These are phyloP conservation scores for Ianthella basta DNA, from an alignment of 37 sponge, comb jelly and placozoan species.

Conservation along the genomic window DNA sequence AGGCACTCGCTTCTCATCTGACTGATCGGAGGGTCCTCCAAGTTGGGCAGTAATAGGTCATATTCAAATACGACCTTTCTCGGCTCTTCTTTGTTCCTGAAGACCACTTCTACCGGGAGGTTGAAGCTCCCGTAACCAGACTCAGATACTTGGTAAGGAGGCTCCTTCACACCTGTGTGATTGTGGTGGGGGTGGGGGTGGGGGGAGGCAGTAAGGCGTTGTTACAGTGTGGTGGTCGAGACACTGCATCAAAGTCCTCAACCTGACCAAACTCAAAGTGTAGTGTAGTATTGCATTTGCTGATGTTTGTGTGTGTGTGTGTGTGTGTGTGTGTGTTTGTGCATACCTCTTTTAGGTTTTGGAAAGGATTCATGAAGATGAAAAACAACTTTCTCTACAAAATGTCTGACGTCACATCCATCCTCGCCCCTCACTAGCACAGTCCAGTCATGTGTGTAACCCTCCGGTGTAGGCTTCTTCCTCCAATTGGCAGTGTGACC, in stretches of 20 bases:
- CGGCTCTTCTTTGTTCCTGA: slow-evolving; percentile 94
- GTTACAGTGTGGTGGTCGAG: no score
- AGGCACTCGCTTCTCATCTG: slow-evolving; percentile 92
- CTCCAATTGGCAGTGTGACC: slow-evolving; percentile 95
- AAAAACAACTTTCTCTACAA: slow-evolving; percentile 97
- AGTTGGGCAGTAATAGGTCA: slow-evolving; percentile 90
- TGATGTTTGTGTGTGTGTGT: no score
- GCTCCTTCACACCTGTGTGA: slow-evolving; percentile 87
- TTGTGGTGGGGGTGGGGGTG: no score
- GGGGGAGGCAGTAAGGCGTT: no score
- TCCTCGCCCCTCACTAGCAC: slow-evolving; percentile 91
- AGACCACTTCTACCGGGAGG: slow-evolving; percentile 87
- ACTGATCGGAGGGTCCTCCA: slow-evolving; percentile 92
- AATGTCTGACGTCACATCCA: slow-evolving; percentile 81
- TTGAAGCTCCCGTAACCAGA: slow-evolving; percentile 97
- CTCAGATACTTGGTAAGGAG: slow-evolving; percentile 96
- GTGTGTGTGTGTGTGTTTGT: no score
- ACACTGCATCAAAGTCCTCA: no score
- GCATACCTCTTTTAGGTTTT: slow-evolving; percentile 90
- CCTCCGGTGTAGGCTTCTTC: slow-evolving; percentile 86
- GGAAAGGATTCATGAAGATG: slow-evolving; percentile 91
- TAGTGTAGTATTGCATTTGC: no score
- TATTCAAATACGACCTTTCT: slow-evolving; percentile 91
- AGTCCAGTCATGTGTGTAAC: slow-evolving; percentile 98
- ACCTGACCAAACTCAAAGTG: no score